Evolutionary conservation across 2,888 invertebrate species (phyloP), one percentile per base, ranked within the genome.

Genomic region (Athrips mouffetella): DNA sequence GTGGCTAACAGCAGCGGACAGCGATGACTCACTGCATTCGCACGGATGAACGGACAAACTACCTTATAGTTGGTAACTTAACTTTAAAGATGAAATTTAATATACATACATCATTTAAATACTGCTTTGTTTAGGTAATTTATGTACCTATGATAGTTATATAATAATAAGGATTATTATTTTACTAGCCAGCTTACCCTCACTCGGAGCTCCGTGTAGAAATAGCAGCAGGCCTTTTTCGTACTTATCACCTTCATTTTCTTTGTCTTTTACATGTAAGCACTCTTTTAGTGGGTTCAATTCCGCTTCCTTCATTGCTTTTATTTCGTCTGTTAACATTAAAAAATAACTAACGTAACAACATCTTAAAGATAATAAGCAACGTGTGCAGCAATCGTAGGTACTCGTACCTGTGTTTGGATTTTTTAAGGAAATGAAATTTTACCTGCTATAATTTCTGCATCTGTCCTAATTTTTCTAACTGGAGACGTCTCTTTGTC

Each of bases 361-460:
- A n/a, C n/a, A n/a, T n/a, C n/a, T n/a, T n/a, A n/a, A n/a, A n/a
- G n/a, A n/a, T n/a, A n/a, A n/a, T n/a, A n/a, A n/a, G n/a, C n/a
- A n/a, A n/a, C n/a, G n/a, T n/a, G n/a, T n/a, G n/a, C n/a, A n/a
- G n/a, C n/a, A n/a, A n/a, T n/a, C n/a, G n/a, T n/a, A n/a, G n/a
- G n/a, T n/a, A n/a, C n/a, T n/a, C n/a, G n/a, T n/a, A n/a, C n/a
- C n/a, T n/a, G n/a, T n/a, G n/a, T n/a, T n/a, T n/a, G n/a, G n/a
- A n/a, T n/a, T n/a, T n/a, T n/a, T n/a, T n/a, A n/a, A n/a, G n/a
- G n/a, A n/a, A n/a, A n/a, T n/a, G n/a, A 30, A n/a, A n/a, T n/a
- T n/a, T n/a, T 51, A 84, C 86, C 86, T 62, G 75, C 63, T 48
- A 76, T 60, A 29, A 87, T 81, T 72, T 87, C 86, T 10, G 79